Evolutionary conservation across 2,797 vertebrate genomes (phyloP), one percentile per base, ranked within the genome.

Genomic region (Mormyrops boulengeri): DNA sequence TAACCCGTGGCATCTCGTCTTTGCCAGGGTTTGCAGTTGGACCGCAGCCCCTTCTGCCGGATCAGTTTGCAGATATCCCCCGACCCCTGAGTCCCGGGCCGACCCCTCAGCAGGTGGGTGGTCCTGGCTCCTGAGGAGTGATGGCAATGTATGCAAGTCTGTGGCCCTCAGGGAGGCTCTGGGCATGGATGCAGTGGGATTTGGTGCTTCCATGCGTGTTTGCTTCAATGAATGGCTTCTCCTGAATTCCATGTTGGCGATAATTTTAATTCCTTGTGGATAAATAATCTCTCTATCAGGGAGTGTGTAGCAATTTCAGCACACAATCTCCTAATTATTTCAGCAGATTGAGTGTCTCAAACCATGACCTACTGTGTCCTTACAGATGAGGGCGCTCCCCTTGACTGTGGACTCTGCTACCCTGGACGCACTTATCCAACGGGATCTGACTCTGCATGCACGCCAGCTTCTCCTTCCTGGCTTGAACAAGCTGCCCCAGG

Each of bases 351-450:
- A 2, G 8, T 12, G 60, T 66, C 8, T 69, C 6, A 62, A 3
- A 73, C 3, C 11, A 5, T 73, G 17, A 7, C 38, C 38, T 17
- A 0, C 38, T 17, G 0, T n/a, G 41, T 80, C 14, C 73, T 41
- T 6, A 60, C 93, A 99, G 98, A 96, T 99, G 95, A 97, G 96
- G 93, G 94, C 93, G 0, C 93, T 98, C 49, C 93, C 95, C 3
- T 93, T 98, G 92, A 97, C 97, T 84, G 92, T 98, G 88, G 97
- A 96, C 89, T 97, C 97, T 4, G 95, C 96, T 11, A 96, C 97
- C 0, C 91, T 99, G 89, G 98, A 99, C 91, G 97, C 97, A 0
- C 93, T 98, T 0, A 94, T 97, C 47, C 97, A 98, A 82, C 98
- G 98, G 90, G 99, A 99, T 90, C 95, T 99, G 49, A 96, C 97